These are phyloP conservation scores for Ophion ellenae DNA, from an alignment of 2,888 invertebrate species.

Conservation along the genomic window DNA sequence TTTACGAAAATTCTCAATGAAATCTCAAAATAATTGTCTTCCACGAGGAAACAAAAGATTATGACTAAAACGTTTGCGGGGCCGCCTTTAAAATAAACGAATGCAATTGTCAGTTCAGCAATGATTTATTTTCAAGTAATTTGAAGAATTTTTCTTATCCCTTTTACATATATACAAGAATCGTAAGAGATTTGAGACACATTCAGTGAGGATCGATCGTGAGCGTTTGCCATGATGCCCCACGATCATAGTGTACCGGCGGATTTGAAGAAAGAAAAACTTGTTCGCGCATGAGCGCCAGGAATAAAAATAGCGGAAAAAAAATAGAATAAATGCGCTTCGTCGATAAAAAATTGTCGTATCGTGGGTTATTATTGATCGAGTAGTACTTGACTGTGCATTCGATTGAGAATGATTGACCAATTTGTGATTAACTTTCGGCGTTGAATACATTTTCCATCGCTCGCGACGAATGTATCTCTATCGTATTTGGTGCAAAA, in stretches of 20 bases:
- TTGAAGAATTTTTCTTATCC: conserved; percentile 63
- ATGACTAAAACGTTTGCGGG: conserved; percentile 1
- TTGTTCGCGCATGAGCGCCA: not conserved
- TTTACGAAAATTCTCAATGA: too few species aligned
- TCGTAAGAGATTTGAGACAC: conserved; percentile 67
- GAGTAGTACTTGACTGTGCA: too few species aligned
- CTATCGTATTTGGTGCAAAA: too few species aligned
- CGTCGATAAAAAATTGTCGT: too few species aligned
- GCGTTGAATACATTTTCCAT: too few species aligned
- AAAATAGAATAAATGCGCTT: not conserved
- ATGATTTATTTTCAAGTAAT: conserved; percentile 64
- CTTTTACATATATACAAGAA: conserved; percentile 73
- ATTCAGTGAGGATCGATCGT: conserved; percentile 62
- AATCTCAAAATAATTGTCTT: too few species aligned
- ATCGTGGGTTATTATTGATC: too few species aligned
- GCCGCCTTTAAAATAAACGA: not conserved
- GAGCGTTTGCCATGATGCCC: conserved; percentile 37
- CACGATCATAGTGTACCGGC: conserved; percentile 22
- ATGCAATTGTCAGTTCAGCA: conserved; percentile 31
- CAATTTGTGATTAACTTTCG: too few species aligned
- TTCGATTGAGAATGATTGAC: too few species aligned
- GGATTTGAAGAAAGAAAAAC: not conserved
- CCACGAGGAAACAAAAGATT: not conserved
- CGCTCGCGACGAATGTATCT: too few species aligned
- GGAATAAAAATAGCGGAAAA: not conserved